Base-by-base conservation (phyloP, 2,888 invertebrate genomes). In the Sclerodermus sp. region DNA sequence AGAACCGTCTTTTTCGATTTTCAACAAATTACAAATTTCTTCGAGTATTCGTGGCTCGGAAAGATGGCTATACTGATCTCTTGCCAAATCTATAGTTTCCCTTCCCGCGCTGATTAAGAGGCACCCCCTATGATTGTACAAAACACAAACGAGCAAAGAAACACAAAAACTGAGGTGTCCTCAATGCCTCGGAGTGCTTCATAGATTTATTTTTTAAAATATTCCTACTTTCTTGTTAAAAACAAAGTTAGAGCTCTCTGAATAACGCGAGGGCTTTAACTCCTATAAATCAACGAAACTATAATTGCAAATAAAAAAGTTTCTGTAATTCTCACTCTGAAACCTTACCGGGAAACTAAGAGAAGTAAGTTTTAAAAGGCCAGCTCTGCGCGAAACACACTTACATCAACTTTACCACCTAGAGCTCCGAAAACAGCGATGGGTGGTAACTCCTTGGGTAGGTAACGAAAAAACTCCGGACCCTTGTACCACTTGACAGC, bases 401-500 rank as follows among this genome's bases (percentile, higher is more conserved):
- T 87, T 79, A 91, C 90, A 77, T 90, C 88, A 42, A 90, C 88
- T 76, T 86, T 85, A 44, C 83, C 81, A 47, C 86, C 87, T 8
- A 87, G 85, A 44, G 87, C 79, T 0, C 87, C 85, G 70, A 90
- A 90, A 17, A 88, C 87, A 62, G 85, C 83, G 17, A 87, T 88
- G 63, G 87, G 87, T 2, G 90, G 90, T 59, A 87, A 78, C 74
- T 90, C 90, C 73, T 90, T 90, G 1, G 90, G 90, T 60, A 90
- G 85, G 74, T 85, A 91, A 73, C 90, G 83, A 81, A 87, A 91
- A 82, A 91, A 90, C 76, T 91, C 90, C 12, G 82, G 73, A 5
- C 89, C 89, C 63, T 89, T 84, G 81, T 90, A 91, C 91, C 90
- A 91, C 78, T 90, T 90, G 60, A 91, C 88, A 49, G 89, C 87